Conservation (phyloP, 2,888 invertebrate genomes). For the Tetramorium bicarinatum region DNA sequence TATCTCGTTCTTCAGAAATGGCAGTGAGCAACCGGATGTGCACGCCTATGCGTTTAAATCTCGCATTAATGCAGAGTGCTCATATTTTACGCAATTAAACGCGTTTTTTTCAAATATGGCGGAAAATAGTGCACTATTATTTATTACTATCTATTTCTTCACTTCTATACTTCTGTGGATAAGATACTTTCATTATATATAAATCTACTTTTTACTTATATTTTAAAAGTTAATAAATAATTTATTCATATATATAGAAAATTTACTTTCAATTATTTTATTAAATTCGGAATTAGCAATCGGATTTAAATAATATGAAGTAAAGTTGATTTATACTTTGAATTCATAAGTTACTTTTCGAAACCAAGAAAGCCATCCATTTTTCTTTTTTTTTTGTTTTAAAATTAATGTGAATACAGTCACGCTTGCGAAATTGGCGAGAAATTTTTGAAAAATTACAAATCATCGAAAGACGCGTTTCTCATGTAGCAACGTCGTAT, state of each 20-base stretch:
- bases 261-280: not conserved
- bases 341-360: not conserved
- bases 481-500: not conserved
- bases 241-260: not conserved
- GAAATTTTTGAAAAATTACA: not conserved
- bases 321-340: not conserved
- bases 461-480: not conserved
- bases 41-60: conserved; percentile 53
- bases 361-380: not conserved
- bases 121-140: not conserved
- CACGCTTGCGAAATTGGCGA: not conserved
- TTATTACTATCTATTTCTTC: not conserved
- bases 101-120: not conserved
- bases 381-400: not conserved
- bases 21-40: conserved; percentile 47
- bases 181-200: not conserved
- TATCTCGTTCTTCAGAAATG: conserved; percentile 48
- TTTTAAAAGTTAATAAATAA: not conserved
- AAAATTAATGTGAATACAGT: not conserved
- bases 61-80: conserved; percentile 38
- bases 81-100: conserved; percentile 46
- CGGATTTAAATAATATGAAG: not conserved
- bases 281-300: not conserved
- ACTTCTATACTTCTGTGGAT: not conserved
- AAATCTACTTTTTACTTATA: not conserved